Evolutionary conservation across 2,797 vertebrate species (phyloP).

Genomic region (Alca torda): DNA sequence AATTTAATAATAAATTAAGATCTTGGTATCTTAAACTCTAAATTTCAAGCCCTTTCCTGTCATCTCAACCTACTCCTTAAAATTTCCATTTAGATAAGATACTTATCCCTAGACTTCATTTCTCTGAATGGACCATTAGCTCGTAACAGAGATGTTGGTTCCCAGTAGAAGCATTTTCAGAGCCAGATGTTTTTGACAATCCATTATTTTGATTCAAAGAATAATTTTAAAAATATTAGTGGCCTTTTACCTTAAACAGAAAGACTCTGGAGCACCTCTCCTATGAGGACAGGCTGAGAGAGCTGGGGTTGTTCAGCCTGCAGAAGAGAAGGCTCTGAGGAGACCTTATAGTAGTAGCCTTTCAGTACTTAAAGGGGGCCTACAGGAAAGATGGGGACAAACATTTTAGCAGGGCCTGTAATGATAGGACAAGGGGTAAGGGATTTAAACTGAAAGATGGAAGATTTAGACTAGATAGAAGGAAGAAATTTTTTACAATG

Average conservation of each 20-base stretch:
- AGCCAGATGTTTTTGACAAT: not conserved
- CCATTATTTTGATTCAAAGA: not conserved
- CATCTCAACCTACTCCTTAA: not conserved
- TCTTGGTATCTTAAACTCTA: not conserved
- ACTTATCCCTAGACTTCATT: not conserved
- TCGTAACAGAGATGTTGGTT: not conserved
- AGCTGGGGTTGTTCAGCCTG: not conserved
- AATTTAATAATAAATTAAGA: not conserved
- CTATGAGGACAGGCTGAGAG: not conserved
- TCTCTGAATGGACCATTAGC: not conserved
- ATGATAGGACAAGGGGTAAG: not conserved
- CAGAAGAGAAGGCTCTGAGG: not conserved
- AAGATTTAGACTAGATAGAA: not conserved
- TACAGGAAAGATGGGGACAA: not conserved
- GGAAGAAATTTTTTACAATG: not conserved
- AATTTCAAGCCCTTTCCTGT: not conserved
- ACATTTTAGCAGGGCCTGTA: not conserved
- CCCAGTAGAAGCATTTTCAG: not conserved
- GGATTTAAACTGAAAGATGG: not conserved
- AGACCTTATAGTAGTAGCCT: not conserved
- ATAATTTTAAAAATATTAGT: not conserved
- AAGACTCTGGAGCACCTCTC: not conserved
- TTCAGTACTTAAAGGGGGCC: not conserved
- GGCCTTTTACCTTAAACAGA: not conserved
- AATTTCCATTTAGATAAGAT: not conserved